Evolutionary conservation across 92 coral and sea anemone genomes (phyloP).

Genomic region (Hydrozoanthus gracilis): DNA sequence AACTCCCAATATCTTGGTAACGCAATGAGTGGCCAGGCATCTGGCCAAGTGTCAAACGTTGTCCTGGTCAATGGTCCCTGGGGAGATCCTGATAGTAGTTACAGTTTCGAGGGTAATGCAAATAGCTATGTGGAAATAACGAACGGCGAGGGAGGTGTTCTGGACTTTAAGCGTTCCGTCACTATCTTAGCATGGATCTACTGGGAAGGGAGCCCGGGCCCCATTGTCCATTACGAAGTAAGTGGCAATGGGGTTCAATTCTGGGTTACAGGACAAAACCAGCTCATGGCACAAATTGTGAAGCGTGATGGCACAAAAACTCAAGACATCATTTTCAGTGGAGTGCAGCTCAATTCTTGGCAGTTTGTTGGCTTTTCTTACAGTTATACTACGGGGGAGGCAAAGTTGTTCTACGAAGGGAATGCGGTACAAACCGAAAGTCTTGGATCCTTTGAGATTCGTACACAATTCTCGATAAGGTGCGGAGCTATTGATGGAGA

Average conservation of each 20-base stretch:
- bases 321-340: conserved; percentile 43
- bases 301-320: conserved; percentile 54
- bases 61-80: conserved; percentile 18
- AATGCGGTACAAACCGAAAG: conserved; percentile 50
- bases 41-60: conserved; percentile 12
- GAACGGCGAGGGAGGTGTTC: conserved; percentile 7
- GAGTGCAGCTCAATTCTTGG: conserved; percentile 60
- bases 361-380: conserved; percentile 71
- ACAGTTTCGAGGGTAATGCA: neutral
- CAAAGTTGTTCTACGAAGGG: conserved; percentile 73
- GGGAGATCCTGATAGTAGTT: conserved; percentile 19
- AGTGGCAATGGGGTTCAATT: conserved; percentile 1
- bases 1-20: conserved; percentile 15
- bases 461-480: conserved; percentile 67
- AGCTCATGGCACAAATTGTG: conserved; percentile 66
- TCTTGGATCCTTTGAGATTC: conserved; percentile 61
- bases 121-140: conserved; percentile 20
- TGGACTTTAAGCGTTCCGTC: conserved; percentile 10
- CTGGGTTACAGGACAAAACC: conserved; percentile 3
- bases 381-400: conserved; percentile 56
- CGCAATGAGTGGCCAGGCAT: neutral
- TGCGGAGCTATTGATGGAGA: conserved; percentile 74
- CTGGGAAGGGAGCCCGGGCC: conserved; percentile 21
- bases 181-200: conserved; percentile 13
- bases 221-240: conserved; percentile 15